A percentile compares a stretch with the other conserved stretches of the same genome.
Evolutionary conservation across 1,140 invertebrate species (phyloP).

Genomic region (Hirudo medicinalis): DNA sequence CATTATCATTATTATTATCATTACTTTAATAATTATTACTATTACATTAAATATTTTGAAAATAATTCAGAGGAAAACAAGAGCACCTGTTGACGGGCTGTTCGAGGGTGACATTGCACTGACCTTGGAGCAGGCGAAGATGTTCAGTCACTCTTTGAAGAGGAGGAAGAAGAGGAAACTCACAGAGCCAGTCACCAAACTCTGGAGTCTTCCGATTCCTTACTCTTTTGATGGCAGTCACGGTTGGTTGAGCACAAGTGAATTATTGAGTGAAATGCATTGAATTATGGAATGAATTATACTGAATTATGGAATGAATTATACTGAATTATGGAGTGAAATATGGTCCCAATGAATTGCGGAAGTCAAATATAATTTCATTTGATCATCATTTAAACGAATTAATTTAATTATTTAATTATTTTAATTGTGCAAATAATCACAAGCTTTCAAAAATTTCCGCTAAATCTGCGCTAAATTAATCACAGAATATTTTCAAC

Average conservation of each 20-base stretch:
- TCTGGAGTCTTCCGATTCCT: constrained; percentile 35
- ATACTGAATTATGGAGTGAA: neutral
- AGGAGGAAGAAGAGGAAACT: constrained; percentile 33
- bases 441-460: too few relatives aligned
- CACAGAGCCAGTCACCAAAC: constrained; percentile 33
- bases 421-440: too few relatives aligned
- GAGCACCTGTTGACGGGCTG: constrained; percentile 2
- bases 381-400: too few relatives aligned
- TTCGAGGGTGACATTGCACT: constrained; percentile 33
- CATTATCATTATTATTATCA: too few relatives aligned
- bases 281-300: neutral
- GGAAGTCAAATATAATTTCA: too few relatives aligned
- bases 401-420: too few relatives aligned
- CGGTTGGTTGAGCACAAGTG: constrained; percentile 28
- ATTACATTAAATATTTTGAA: too few relatives aligned
- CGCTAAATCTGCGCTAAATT: too few relatives aligned
- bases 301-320: too few relatives aligned
- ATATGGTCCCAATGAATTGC: too few relatives aligned
- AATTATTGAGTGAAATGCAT: neutral
- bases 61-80: neutral
- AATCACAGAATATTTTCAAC: too few relatives aligned
- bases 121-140: constrained; percentile 31
- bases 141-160: constrained; percentile 26
- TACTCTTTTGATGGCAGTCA: constrained; percentile 38
- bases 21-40: neutral